Evolutionary conservation across 2,888 invertebrate species (phyloP).

Genomic region (Thymelicus lineola): DNA sequence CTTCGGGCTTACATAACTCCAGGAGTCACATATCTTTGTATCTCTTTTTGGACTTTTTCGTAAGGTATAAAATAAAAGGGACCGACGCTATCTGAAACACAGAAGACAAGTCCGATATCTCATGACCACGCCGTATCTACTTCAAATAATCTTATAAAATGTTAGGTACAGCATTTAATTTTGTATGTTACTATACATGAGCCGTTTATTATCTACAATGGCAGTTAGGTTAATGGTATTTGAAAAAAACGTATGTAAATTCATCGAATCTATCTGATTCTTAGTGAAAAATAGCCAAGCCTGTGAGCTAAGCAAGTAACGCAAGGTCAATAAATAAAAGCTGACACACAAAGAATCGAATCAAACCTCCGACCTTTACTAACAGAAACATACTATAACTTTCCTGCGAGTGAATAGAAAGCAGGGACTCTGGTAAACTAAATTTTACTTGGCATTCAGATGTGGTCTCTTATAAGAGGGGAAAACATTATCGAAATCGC

Average conservation of each 20-base stretch:
- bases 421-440: slow-evolving; percentile 73
- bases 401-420: slow-evolving; percentile 64
- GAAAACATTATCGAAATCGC: slow-evolving; percentile 75
- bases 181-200: no score
- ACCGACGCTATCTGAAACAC: no score
- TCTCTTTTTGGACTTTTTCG: no score
- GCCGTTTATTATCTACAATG: no score
- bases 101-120: no score
- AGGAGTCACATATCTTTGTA: no score
- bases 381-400: slow-evolving; percentile 78
- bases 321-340: slow-evolving; percentile 45
- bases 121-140: no score
- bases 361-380: slow-evolving; percentile 63
- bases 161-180: no score
- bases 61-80: no score
- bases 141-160: no score
- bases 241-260: neutral
- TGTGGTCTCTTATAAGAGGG: slow-evolving; percentile 65
- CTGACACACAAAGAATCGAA: slow-evolving; percentile 45
- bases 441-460: slow-evolving; percentile 78
- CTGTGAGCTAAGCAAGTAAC: slow-evolving; percentile 9
- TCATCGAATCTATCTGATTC: neutral
- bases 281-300: neutral
- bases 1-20: no score
- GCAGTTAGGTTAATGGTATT: no score